phyloP scores from a whole-genome alignment of 2,113 vertebrate genomes.

The Pedionomus torquatus region DNA sequence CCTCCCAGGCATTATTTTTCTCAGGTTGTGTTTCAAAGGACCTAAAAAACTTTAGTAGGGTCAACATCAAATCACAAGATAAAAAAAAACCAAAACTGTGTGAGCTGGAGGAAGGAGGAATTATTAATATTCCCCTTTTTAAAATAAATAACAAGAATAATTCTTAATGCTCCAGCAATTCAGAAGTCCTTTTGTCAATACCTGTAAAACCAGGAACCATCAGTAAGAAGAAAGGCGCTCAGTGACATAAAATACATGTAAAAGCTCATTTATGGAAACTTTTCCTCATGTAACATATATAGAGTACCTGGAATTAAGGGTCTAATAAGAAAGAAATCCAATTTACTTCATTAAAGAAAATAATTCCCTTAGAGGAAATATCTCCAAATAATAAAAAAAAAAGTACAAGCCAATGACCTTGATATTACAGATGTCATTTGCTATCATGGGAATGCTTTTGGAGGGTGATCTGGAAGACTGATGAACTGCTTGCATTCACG shows the following conservation, averaged over 20 bases:
- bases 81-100: background rate
- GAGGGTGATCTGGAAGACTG: background rate
- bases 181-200: background rate
- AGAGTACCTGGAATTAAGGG: background rate
- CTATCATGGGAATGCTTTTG: background rate
- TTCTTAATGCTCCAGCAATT: background rate
- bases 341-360: background rate
- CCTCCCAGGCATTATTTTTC: background rate
- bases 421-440: background rate
- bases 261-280: background rate
- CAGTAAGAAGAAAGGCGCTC: background rate
- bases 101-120: background rate
- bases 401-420: background rate
- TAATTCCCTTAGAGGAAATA: background rate
- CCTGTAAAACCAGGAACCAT: background rate
- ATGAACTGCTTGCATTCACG: background rate
- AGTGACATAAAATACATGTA: background rate
- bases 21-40: background rate
- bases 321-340: background rate
- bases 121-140: background rate
- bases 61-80: background rate
- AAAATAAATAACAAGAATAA: background rate
- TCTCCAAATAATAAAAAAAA: background rate
- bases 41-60: background rate
- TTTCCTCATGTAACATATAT: background rate